Conservation (phyloP, 2,113 vertebrate genomes). For the Pseudonaja textilis region DNA sequence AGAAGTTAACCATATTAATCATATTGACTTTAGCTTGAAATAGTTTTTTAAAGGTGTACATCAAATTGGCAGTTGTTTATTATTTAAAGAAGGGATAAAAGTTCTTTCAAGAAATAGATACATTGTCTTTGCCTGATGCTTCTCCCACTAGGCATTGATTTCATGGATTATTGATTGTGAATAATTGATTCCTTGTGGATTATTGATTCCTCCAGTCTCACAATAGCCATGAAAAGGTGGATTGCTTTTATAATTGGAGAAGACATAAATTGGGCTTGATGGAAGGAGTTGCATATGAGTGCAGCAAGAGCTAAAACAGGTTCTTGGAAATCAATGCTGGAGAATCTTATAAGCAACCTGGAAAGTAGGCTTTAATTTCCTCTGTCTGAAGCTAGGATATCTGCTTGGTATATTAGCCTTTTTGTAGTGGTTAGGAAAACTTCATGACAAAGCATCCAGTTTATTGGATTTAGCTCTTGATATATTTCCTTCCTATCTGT, state of each 20-base stretch:
- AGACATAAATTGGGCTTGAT: constrained; percentile 6
- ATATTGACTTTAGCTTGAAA: neutral
- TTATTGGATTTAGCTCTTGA: neutral
- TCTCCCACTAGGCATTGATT: neutral
- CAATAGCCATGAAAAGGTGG: neutral
- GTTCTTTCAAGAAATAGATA: constrained; percentile 3
- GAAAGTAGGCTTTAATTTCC: neutral
- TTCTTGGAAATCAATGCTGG: neutral
- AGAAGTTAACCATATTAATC: neutral
- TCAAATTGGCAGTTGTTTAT: neutral
- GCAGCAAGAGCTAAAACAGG: constrained; percentile 1
- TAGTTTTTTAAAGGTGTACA: neutral
- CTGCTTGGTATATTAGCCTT: neutral
- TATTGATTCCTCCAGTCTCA: constrained; percentile 23
- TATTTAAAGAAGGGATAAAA: constrained; percentile 2
- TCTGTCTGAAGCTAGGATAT: neutral
- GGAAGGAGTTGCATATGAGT: neutral
- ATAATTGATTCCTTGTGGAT: constrained; percentile 1
- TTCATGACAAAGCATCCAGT: neutral
- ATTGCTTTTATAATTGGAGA: neutral
- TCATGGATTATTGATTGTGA: constrained; percentile 20
- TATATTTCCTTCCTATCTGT: neutral
- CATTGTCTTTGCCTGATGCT: neutral
- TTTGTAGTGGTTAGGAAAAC: neutral
- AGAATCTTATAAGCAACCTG: neutral